phyloP scores from a whole-genome alignment of 92 coral and sea anemone species.

The Porites rus region DNA sequence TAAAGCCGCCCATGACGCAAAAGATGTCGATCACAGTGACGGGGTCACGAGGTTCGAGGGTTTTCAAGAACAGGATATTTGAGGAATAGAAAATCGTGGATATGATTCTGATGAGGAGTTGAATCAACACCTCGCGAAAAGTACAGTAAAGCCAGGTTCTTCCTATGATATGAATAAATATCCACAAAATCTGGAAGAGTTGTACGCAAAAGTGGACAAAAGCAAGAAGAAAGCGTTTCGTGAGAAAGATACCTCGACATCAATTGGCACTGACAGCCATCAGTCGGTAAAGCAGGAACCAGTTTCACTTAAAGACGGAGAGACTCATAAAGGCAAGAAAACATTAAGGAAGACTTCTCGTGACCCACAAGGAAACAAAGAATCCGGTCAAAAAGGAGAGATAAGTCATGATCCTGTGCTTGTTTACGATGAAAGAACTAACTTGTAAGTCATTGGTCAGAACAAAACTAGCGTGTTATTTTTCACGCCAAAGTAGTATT shows the following conservation, averaged over 20 bases:
- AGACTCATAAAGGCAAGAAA: constrained; percentile 34
- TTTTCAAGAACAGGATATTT: constrained; percentile 46
- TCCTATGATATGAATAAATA: constrained; percentile 21
- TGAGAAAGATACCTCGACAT: constrained; percentile 7
- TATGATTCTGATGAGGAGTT: constrained; percentile 71
- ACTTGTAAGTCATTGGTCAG: constrained; percentile 46
- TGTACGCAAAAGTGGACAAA: constrained; percentile 76
- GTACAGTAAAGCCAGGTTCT: neutral
- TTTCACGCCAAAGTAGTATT: too few relatives aligned
- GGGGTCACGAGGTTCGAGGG: constrained; percentile 9
- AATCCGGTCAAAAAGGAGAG: constrained; percentile 4
- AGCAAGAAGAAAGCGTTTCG: constrained; percentile 64
- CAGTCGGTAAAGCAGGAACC: constrained; percentile 3
- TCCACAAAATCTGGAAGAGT: constrained; percentile 28
- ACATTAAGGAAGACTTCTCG: constrained; percentile 3
- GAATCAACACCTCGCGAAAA: constrained; percentile 35
- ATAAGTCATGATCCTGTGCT: constrained; percentile 77
- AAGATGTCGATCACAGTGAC: constrained; percentile 17
- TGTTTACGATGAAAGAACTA: constrained; percentile 90
- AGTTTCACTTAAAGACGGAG: neutral
- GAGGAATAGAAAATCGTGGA: constrained; percentile 60
- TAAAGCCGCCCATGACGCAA: constrained; percentile 9
- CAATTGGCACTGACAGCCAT: constrained; percentile 10
- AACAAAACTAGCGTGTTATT: neutral
- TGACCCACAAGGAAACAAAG: constrained; percentile 14